Evolutionary conservation across 2,797 vertebrate genomes (phyloP), one percentile per base, ranked within the genome.

Genomic region (Chaetodon trifasciatus): DNA sequence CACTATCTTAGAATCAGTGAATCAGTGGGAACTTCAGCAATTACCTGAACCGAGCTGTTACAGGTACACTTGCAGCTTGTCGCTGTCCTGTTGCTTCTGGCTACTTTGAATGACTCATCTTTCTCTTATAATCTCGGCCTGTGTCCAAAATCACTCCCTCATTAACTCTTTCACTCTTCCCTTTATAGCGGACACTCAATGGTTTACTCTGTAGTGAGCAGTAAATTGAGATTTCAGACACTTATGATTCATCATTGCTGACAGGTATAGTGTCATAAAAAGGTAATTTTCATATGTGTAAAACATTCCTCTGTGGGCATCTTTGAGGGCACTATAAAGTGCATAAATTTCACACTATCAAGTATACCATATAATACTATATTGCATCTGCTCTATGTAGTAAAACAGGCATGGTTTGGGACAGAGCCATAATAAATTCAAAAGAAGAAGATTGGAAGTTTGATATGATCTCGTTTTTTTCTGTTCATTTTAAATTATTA

Each of bases 21-120:
- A 23, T 44, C 52, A 3, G 1, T 8, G 49, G 24, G 16, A 55
- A 28, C 35, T 12, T 32, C n/a, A 55, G 46, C 52, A 49, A 72
- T 72, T 70, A 73, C 39, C 60, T 56, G 49, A 72, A 49, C 19
- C 42, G 7, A 71, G 50, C 9, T 13, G 24, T 60, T 69, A 19
- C 50, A 47, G 35, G 19, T 47, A 21, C 40, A 58, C 28, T 47
- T 63, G 8, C 23, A 47, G 39, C 66, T 78, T 8, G 46, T 65
- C 44, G 63, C 46, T 32, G 63, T 46, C 47, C 35, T 44, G 37
- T 61, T 46, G 24, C 66, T 74, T 60, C 10, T 5, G 60, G 40
- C 10, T 53, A 23, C 47, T 67, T 46, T 76, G 19, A 82, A 23
- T 64, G 83, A 79, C 50, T 82, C 69, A 77, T 83, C 21, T 2